Evolutionary conservation across 2,888 invertebrate species (phyloP), one percentile per base, ranked within the genome.

Genomic region (Axea sp.): DNA sequence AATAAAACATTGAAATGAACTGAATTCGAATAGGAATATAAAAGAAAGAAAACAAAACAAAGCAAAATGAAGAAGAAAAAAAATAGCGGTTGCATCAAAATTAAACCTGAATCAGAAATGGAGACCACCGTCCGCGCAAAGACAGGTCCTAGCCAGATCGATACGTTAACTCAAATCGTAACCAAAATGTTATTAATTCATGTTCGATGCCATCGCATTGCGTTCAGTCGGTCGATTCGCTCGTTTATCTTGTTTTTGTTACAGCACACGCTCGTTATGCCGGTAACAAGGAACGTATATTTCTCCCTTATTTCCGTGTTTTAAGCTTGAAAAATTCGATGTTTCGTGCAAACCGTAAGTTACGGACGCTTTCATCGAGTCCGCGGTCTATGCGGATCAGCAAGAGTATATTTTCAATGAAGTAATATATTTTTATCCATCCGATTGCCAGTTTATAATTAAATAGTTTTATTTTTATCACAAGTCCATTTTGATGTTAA

Each of bases 301-400:
- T 60, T 71, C 55, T 60, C 53, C 57, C 62, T 73, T 73, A 73
- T 57, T 74, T 45, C 22, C 39, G 35, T 19, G 53, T 69, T 74
- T 74, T 69, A 69, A 74, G 69, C 74, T 65, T 65, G 69, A 74
- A 69, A 74, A 74, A 74, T 74, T 74, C 47, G 59, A 59, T 60
- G 74, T 65, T 65, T 35, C 49, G 60, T 31, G 17, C 65, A 74
- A 74, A 74, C 69, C 74, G 64, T 74, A 59, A 69, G 69, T 74
- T 74, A 73, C 60, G 60, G 47, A 53, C 19, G 45, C 68, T 74
- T 59, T 69, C 60, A 14, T 14, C 28, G 17, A 57, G 55, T 57
- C 33, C 57, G 49, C 49, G 64, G 39, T 59, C 68, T 53, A 69
- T 60, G 60, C 39, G 55, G 14, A 69, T 65, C 43, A 24, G 14